Evolutionary conservation across 2,888 invertebrate species (phyloP), one percentile per base, ranked within the genome.

Genomic region (Cerastis rubricosa): DNA sequence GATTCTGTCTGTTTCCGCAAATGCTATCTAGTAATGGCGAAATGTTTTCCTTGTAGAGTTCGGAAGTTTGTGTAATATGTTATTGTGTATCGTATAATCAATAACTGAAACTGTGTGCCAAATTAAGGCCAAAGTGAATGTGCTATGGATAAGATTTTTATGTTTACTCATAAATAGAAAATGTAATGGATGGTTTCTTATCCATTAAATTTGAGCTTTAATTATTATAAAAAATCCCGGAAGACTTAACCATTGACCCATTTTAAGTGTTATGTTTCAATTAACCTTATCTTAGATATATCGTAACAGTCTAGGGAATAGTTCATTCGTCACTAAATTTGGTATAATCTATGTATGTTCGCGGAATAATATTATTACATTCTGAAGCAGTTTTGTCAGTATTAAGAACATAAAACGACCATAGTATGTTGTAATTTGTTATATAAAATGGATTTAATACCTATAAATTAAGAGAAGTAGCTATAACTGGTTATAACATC

Each of bases 181-280:
- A 86, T 87, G 86, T 89, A 88, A 92, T 94, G 94, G 92, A 91
- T 94, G 90, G 89, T 88, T 90, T 90, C 88, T 88, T 92, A 94
- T 94, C 94, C 93, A 94, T 93, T 92, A 92, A 94, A 94, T 95
- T 95, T 95, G 95, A 96, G 96, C 96, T 96, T 96, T 96, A 96
- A 96, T 95, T 96, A 96, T 95, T 92, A 93, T 95, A 95, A 95
- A 64, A 85, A 95, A 94, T 94, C 91, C 93, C 88, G 92, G 92
- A 94, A 93, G 93, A 95, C 93, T 94, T 91, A 86, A 88, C 85
- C 86, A 90, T 91, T 90, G 86, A 92, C 87, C 89, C 89, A 92
- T 88, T 90, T 90, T 91, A 89, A 88, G 79, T 86, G 80, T 89
- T 89, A 83, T 80, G 81, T 91, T 91, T 86, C 84, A 78, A 85